A percentile compares a stretch with the other conserved stretches of the same genome.
These are phyloP conservation scores for Aphelocoma californica DNA, from an alignment of 2,797 vertebrate species.

Conservation along the genomic window DNA sequence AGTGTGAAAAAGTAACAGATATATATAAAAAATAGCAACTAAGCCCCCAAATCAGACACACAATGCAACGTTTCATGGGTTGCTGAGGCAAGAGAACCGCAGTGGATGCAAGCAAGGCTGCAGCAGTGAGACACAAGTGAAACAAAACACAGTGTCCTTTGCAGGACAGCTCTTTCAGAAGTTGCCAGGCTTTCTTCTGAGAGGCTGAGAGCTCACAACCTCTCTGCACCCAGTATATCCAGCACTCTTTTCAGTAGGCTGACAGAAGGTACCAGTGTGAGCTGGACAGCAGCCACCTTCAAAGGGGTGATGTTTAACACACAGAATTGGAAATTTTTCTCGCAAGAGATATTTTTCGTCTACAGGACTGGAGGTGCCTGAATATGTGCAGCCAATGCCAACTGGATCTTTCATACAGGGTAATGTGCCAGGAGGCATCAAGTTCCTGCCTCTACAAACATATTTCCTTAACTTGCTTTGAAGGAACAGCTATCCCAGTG, in stretches of 20 bases:
- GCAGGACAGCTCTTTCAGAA: neutral
- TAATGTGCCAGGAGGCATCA: neutral
- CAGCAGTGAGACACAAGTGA: neutral
- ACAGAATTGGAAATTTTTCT: neutral
- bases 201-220: neutral
- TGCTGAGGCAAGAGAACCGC: neutral
- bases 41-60: fast-evolving
- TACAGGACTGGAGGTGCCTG: neutral
- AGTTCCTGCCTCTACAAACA: neutral
- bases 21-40: neutral
- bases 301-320: neutral
- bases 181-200: neutral
- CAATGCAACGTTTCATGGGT: neutral
- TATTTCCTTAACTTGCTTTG: neutral
- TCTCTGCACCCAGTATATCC: neutral
- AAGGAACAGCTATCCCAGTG: neutral
- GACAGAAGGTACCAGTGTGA: neutral
- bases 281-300: neutral
- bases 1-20: neutral
- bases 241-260: neutral
- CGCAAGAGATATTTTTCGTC: neutral
- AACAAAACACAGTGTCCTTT: neutral
- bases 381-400: neutral
- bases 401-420: neutral
- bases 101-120: neutral